Evolutionary conservation across 2,888 invertebrate genomes (phyloP).

Genomic region (Exocentrus adspersus): DNA sequence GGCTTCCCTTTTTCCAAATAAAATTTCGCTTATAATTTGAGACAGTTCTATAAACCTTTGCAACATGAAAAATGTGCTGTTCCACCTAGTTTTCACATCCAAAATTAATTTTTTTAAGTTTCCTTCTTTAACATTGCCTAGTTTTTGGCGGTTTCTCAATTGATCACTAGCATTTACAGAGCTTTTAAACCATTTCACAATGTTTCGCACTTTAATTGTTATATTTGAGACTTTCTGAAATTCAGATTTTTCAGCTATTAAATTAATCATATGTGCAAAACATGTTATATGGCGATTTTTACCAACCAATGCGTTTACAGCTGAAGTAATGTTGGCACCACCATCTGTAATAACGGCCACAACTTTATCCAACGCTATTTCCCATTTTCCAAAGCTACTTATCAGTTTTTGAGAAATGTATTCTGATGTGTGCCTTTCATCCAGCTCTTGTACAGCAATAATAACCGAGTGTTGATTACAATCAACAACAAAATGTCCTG

Average conservation of each 20-base stretch:
- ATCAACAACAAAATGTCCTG: no score
- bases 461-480: no score
- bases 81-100: not conserved
- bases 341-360: no score
- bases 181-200: not conserved
- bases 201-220: not conserved
- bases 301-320: not conserved
- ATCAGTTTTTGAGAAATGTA: no score
- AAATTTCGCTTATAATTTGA: not conserved
- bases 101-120: not conserved
- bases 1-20: not conserved
- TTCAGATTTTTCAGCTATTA: not conserved
- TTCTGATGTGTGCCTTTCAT: no score
- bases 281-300: not conserved
- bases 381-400: no score
- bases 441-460: no score
- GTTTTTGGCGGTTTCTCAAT: not conserved
- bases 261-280: not conserved
- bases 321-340: no score
- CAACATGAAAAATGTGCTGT: not conserved
- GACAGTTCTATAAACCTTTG: not conserved
- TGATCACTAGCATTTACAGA: not conserved
- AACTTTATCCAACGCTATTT: no score
- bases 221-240: not conserved
- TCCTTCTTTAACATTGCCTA: not conserved